Evolutionary conservation across 2,888 invertebrate genomes (phyloP).

Genomic region (Loripinus fragilis): DNA sequence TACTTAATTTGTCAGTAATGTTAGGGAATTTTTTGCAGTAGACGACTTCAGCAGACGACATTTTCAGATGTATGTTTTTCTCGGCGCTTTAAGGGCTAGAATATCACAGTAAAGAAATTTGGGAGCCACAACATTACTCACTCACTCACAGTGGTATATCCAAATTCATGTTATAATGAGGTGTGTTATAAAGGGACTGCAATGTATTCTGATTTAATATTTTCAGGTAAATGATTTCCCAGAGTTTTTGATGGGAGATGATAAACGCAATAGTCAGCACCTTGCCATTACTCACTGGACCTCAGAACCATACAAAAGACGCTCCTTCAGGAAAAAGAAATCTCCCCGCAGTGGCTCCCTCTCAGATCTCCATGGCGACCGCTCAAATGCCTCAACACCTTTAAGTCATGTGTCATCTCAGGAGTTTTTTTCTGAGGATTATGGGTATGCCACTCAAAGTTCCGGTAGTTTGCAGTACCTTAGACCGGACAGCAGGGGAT

Average conservation of each 20-base stretch:
- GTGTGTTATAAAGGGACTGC: too few relatives aligned
- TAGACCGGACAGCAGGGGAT: constrained; percentile 72
- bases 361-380: constrained; percentile 64
- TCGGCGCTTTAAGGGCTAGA: too few relatives aligned
- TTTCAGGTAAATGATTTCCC: constrained; percentile 81
- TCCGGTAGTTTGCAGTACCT: constrained; percentile 48
- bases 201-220: too few relatives aligned
- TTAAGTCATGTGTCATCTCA: constrained; percentile 68
- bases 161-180: too few relatives aligned
- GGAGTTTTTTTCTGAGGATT: constrained; percentile 72
- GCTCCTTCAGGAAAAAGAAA: constrained; percentile 65
- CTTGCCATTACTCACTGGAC: constrained; percentile 77
- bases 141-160: too few relatives aligned
- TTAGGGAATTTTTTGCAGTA: too few relatives aligned
- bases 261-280: constrained; percentile 81
- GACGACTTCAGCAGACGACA: too few relatives aligned
- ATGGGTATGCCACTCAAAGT: constrained; percentile 69
- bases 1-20: too few relatives aligned
- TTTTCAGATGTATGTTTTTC: too few relatives aligned
- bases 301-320: constrained; percentile 61
- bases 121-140: too few relatives aligned
- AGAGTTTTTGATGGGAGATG: constrained; percentile 79
- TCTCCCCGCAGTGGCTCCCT: constrained; percentile 63
- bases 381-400: constrained; percentile 75
- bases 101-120: too few relatives aligned